Percentiles rank a stretch among this genome's conserved stretches.
These are phyloP conservation scores for Eupristina koningsbergeri DNA, from an alignment of 1,140 invertebrate genomes.

Conservation along the genomic window DNA sequence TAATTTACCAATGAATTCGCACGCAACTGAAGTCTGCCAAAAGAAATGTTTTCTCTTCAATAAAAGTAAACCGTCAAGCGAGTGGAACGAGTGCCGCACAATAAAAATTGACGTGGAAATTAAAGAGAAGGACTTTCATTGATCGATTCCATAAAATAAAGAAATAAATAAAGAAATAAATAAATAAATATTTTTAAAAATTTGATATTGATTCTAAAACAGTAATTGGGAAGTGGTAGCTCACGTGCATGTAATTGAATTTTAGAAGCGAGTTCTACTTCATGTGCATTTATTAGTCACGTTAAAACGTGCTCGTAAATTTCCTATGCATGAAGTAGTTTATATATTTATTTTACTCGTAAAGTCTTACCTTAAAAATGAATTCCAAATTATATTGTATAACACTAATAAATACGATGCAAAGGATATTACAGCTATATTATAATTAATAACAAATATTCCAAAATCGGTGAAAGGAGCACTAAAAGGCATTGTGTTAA, in stretches of 20 bases:
- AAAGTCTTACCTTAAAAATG: background rate
- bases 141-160: background rate
- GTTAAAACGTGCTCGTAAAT: conserved; percentile 17
- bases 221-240: background rate
- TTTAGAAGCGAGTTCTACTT: conserved; percentile 4
- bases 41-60: no score
- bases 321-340: conserved; percentile 14
- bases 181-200: no score
- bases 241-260: background rate
- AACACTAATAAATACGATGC: background rate
- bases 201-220: no score
- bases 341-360: conserved; percentile 12
- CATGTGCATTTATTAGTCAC: conserved; percentile 5
- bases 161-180: no score
- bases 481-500: background rate
- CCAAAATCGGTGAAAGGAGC: background rate
- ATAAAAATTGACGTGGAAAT: no score
- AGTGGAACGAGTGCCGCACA: no score
- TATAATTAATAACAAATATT: background rate
- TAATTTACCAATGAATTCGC: no score
- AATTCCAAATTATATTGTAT: conserved; percentile 10
- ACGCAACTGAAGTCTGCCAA: no score
- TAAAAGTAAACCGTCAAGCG: no score
- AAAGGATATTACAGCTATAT: background rate
- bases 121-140: no score